Evolutionary conservation across 2,797 vertebrate genomes (phyloP).

Genomic region (Poecilia gillii): DNA sequence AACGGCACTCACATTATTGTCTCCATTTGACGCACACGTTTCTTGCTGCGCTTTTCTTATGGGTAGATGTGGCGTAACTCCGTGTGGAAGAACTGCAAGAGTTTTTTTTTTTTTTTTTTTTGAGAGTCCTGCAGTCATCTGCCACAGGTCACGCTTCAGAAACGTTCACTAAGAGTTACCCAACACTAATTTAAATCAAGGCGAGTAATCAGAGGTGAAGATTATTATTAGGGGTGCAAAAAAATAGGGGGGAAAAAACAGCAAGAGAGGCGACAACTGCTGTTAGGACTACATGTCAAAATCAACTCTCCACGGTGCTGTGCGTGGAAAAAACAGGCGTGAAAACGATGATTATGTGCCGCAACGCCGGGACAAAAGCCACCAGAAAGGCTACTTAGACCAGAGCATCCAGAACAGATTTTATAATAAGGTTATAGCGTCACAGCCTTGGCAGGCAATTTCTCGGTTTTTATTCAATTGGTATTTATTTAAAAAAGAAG

Average conservation of each 20-base stretch:
- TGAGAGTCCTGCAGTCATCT: constrained; percentile 21
- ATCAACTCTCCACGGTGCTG: constrained; percentile 61
- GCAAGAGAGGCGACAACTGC: constrained; percentile 51
- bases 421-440: constrained; percentile 64
- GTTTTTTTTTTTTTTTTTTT: background rate
- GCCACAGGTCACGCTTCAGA: constrained; percentile 6
- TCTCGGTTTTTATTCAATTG: constrained; percentile 77
- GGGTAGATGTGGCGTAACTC: constrained; percentile 40
- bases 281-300: constrained; percentile 48
- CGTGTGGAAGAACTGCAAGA: constrained; percentile 16
- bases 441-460: constrained; percentile 51
- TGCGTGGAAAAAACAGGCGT: constrained; percentile 74
- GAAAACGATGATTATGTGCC: constrained; percentile 73
- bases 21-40: constrained; percentile 67
- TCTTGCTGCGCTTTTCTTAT: constrained; percentile 72
- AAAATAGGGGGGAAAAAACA: constrained; percentile 34
- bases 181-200: constrained; percentile 73
- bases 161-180: background rate
- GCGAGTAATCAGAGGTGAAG: constrained; percentile 71
- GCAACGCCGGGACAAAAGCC: constrained; percentile 71
- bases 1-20: constrained; percentile 66
- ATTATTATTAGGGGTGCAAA: constrained; percentile 39
- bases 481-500: constrained; percentile 20
- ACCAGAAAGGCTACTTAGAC: constrained; percentile 48
- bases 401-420: constrained; percentile 63